Conservation (phyloP, 2,113 vertebrate species). For the Anthoscopus minutus region DNA sequence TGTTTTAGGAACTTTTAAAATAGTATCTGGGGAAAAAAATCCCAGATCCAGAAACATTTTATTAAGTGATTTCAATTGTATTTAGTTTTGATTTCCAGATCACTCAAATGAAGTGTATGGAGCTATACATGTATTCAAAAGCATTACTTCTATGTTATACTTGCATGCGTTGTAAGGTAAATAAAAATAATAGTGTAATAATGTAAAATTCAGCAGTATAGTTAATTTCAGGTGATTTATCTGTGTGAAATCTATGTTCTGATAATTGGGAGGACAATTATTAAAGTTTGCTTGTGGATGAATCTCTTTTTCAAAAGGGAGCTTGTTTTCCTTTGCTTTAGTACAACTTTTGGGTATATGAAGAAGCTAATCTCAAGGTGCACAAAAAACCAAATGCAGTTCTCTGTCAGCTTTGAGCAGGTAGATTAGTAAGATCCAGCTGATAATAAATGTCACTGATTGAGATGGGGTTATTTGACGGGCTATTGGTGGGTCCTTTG, state of each 20-base stretch:
- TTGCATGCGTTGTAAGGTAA: neutral
- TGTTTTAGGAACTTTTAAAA: neutral
- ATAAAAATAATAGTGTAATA: neutral
- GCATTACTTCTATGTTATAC: neutral
- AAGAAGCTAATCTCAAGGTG: neutral
- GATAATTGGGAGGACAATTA: neutral
- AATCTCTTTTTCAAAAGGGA: neutral
- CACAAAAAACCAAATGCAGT: neutral
- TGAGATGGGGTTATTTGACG: neutral
- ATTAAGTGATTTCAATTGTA: neutral
- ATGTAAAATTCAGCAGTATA: neutral
- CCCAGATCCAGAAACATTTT: neutral
- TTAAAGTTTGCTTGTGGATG: neutral
- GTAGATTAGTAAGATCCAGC: neutral
- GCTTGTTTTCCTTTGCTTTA: neutral
- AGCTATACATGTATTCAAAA: neutral
- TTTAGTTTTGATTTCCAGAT: neutral
- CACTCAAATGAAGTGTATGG: neutral
- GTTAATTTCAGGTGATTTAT: neutral
- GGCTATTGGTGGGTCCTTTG: neutral
- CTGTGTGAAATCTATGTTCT: neutral
- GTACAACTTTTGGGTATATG: neutral
- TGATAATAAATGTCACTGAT: neutral
- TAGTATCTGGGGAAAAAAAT: neutral
- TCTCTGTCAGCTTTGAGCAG: neutral